Conservation (phyloP, 2,113 vertebrate species). For the Percopsis transmontana region DNA sequence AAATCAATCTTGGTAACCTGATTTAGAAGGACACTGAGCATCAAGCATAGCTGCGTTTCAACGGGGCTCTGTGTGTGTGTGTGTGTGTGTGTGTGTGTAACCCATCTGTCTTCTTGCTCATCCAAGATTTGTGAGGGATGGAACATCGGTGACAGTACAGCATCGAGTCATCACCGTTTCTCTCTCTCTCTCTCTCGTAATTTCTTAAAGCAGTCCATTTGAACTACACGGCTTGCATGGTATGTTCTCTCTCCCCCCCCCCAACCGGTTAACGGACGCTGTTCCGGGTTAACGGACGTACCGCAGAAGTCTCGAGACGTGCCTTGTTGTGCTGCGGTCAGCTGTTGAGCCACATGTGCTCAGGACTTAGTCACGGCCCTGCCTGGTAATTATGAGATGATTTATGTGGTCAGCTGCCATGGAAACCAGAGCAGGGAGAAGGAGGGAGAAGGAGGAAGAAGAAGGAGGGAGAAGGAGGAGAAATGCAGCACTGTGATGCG, state of each 20-base stretch:
- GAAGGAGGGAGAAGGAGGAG: background rate
- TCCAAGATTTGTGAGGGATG: conserved; percentile 35
- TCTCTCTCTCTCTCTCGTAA: background rate
- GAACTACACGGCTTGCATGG: too few species aligned
- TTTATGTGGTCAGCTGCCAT: conserved; percentile 31
- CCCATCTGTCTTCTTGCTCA: conserved; percentile 52
- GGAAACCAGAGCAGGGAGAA: conserved; percentile 1
- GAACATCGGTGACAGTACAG: conserved; percentile 22
- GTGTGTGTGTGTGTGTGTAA: conserved; percentile 20
- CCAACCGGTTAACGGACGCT: background rate
- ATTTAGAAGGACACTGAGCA: conserved; percentile 31
- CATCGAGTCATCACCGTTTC: conserved; percentile 19
- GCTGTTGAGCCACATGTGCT: conserved; percentile 56
- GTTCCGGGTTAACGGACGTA: background rate
- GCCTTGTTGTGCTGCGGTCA: conserved; percentile 43
- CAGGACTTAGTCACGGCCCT: conserved; percentile 40
- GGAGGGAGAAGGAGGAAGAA: background rate
- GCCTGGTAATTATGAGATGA: conserved; percentile 54
- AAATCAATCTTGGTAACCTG: conserved; percentile 55
- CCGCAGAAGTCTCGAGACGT: background rate
- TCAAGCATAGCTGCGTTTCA: conserved; percentile 20
- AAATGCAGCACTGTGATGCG: conserved; percentile 10
- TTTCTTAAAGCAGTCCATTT: background rate
- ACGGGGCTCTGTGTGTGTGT: conserved; percentile 10
- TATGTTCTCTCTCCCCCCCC: background rate